phyloP scores from a whole-genome alignment of 2,888 invertebrate species.

The Polydesmus complanatus region DNA sequence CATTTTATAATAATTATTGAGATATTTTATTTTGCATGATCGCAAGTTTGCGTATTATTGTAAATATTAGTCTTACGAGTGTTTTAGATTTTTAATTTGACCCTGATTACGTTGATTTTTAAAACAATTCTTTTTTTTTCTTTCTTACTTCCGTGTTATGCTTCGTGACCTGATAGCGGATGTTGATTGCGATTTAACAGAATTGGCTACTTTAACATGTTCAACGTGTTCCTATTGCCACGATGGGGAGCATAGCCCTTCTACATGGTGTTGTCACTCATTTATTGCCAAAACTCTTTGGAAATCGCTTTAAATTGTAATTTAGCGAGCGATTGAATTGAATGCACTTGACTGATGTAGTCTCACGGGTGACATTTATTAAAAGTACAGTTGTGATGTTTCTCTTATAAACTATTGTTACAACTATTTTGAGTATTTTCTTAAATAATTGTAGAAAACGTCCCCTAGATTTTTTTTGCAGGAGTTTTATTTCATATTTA shows the following conservation, averaged over 20 bases:
- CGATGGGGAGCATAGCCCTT: constrained; percentile 6
- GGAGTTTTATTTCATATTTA: neutral
- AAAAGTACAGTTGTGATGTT: neutral
- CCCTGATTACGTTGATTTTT: no score
- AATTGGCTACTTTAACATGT: neutral
- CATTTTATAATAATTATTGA: no score
- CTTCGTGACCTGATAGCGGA: neutral
- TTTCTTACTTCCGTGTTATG: neutral
- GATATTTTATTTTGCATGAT: neutral
- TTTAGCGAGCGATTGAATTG: no score
- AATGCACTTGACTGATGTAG: neutral
- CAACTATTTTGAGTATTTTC: neutral
- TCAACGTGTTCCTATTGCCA: neutral
- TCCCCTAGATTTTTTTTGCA: neutral
- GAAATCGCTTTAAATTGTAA: constrained; percentile 6
- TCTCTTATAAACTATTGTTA: no score
- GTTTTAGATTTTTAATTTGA: no score
- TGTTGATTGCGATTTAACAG: constrained; percentile 8
- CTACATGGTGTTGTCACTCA: constrained; percentile 11
- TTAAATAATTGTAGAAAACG: neutral
- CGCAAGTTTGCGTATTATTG: no score
- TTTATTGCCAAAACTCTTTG: constrained; percentile 11
- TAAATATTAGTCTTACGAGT: no score
- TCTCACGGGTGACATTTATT: neutral
- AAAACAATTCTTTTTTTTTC: no score